Evolutionary conservation across 2,113 vertebrate species (phyloP), one percentile per base, ranked within the genome.

Genomic region (Otis tarda): DNA sequence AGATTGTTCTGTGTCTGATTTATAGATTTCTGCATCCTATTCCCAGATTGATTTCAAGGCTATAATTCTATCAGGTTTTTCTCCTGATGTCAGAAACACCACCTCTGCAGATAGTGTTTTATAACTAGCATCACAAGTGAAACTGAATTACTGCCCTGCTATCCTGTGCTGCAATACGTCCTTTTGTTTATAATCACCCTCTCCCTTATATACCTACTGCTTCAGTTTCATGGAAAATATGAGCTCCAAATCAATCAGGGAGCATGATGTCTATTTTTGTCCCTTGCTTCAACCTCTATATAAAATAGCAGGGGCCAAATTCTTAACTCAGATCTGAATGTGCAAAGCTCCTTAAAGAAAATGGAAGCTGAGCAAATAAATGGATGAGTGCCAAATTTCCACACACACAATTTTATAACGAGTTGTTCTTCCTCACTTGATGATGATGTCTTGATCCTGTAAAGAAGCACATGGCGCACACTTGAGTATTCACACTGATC

Each of bases 11-110:
- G 25, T 90, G 78, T 89, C 92, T 97, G 98, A 98, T 95, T 98
- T 98, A 97, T 97, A 97, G 97, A 96, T 96, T 96, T 97, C 96
- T 88, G 83, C 89, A 89, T 95, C 56, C 52, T 90, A 96, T 93
- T 97, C 97, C 98, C 97, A 95, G 97, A 97, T 64, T 97, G 97
- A 97, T 94, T 97, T 88, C 92, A 27, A 79, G 95, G 96, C 95
- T 78, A 95, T 98, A 97, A 97, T 97, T 98, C 98, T 98, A 97
- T 94, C 97, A 97, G 79, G 77, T 87, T 94, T 97, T 95, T 87
- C 94, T 96, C 88, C 89, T 50, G 88, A 94, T 97, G 97, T 97
- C 97, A 96, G 75, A 97, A 96, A 95, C 92, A 92, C 93, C 94
- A 79, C 69, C 73, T 65, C 96, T 87, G 85, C 95, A 87, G 97